Conservation (phyloP, 2,797 vertebrate genomes). For the Phyllotis vaccarum region DNA sequence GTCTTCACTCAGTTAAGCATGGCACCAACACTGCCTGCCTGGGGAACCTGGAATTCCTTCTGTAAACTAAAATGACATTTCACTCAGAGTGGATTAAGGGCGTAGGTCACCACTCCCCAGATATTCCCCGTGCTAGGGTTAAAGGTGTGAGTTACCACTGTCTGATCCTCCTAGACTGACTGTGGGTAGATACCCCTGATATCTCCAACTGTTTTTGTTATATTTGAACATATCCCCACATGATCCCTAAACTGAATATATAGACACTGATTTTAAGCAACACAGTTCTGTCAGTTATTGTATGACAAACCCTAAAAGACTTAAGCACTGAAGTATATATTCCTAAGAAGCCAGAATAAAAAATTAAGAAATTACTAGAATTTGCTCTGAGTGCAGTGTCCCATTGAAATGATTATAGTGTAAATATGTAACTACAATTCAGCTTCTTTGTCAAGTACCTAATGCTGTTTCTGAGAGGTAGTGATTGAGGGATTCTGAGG, state of each 20-base stretch:
- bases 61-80: too few species aligned
- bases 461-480: neutral
- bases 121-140: too few species aligned
- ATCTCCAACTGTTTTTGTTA: too few species aligned
- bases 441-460: neutral
- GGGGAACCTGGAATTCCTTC: too few species aligned
- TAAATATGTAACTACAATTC: neutral
- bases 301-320: neutral
- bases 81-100: too few species aligned
- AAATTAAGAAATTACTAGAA: neutral
- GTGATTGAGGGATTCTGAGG: neutral
- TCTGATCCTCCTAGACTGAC: too few species aligned
- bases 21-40: too few species aligned
- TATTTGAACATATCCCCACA: too few species aligned
- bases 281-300: neutral
- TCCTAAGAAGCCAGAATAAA: neutral
- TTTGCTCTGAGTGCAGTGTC: neutral
- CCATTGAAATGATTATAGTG: neutral
- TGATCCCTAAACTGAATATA: neutral
- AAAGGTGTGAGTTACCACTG: too few species aligned
- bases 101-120: too few species aligned
- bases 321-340: neutral
- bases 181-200: too few species aligned
- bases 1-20: too few species aligned
- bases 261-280: neutral